Evolutionary conservation across 2,888 invertebrate genomes (phyloP).

Genomic region (Chrysopilus asiliformis): DNA sequence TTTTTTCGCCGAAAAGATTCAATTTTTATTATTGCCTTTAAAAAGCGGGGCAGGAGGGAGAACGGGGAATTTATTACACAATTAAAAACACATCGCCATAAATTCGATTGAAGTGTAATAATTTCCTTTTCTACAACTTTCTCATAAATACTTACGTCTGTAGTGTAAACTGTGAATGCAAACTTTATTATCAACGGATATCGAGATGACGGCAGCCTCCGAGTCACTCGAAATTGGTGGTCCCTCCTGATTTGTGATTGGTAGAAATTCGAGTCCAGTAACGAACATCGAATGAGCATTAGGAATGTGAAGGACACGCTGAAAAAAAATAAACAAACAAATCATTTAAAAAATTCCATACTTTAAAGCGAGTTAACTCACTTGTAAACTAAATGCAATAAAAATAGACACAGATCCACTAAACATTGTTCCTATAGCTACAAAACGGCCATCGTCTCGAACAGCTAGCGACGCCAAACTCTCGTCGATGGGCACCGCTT

Average conservation of each 20-base stretch:
- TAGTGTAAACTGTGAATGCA: constrained; percentile 76
- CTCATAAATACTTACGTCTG: constrained; percentile 59
- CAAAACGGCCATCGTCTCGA: constrained; percentile 81
- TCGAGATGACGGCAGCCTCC: constrained; percentile 83
- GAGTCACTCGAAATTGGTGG: constrained; percentile 58
- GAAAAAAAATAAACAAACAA: constrained; percentile 19
- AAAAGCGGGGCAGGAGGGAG: too few relatives aligned
- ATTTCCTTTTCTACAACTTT: neutral
- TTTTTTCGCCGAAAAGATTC: too few relatives aligned
- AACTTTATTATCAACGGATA: constrained; percentile 90
- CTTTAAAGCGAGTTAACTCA: constrained; percentile 21
- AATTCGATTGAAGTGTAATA: neutral
- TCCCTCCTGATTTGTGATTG: constrained; percentile 51
- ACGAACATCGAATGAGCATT: constrained; percentile 93
- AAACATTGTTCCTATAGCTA: constrained; percentile 88
- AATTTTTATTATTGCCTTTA: too few relatives aligned
- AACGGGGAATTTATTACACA: too few relatives aligned
- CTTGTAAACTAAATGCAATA: constrained; percentile 83
- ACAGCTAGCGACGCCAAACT: constrained; percentile 74
- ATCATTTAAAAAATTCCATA: neutral
- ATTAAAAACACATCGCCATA: neutral
- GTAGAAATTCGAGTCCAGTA: constrained; percentile 88
- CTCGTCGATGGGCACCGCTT: constrained; percentile 51
- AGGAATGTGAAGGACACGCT: constrained; percentile 70
- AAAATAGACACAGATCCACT: constrained; percentile 84